Evolutionary conservation across 2,797 vertebrate genomes (phyloP).

Genomic region (Eremophila alpestris): DNA sequence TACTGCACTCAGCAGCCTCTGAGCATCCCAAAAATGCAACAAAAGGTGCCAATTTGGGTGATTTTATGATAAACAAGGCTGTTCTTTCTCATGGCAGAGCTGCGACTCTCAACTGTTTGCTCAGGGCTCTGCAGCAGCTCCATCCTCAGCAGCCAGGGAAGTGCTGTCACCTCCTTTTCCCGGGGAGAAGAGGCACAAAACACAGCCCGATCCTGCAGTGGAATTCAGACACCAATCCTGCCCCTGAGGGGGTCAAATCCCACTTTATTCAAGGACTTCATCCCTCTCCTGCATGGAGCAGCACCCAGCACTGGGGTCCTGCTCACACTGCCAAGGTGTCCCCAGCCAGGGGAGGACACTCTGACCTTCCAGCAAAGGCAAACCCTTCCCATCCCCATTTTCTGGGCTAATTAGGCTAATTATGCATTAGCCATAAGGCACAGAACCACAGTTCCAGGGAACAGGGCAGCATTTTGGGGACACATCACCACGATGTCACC

Average conservation of each 20-base stretch:
- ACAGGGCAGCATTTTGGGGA: not conserved
- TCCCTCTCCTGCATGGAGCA: not conserved
- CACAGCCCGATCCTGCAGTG: not conserved
- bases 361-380: not conserved
- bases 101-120: accelerated
- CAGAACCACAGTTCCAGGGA: not conserved
- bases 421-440: not conserved
- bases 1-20: not conserved
- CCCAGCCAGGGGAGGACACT: not conserved
- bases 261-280: not conserved
- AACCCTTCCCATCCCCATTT: not conserved
- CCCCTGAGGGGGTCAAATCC: not conserved
- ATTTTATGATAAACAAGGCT: not conserved
- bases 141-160: not conserved
- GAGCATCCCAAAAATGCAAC: not conserved
- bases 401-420: not conserved
- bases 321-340: accelerated
- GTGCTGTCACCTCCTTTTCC: not conserved
- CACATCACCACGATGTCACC: accelerated
- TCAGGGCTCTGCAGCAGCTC: not conserved
- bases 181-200: not conserved
- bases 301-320: accelerated
- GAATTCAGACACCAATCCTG: not conserved
- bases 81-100: not conserved
- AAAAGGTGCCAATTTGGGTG: not conserved